These are phyloP conservation scores for Pygmarrhopalites habei DNA, from an alignment of 1,140 invertebrate genomes.

Conservation along the genomic window DNA sequence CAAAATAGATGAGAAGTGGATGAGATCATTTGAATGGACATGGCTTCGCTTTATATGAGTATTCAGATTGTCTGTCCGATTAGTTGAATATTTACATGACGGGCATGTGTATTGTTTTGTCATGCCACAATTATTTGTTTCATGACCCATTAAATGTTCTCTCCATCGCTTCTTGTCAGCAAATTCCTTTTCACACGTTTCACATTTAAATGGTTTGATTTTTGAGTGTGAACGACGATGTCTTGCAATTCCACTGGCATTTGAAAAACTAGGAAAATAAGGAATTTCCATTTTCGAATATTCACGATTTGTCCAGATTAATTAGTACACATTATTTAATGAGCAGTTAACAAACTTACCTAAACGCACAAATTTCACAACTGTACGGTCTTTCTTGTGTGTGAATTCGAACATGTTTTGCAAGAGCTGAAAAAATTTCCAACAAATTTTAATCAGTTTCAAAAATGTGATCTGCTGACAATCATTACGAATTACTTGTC, in stretches of 20 bases:
- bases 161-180: slow-evolving; percentile 39
- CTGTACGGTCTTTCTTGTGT: slow-evolving; percentile 41
- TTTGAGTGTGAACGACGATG: slow-evolving; percentile 40
- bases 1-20: background rate
- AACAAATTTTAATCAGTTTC: too few species aligned
- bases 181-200: slow-evolving; percentile 34
- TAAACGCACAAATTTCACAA: slow-evolving; percentile 41
- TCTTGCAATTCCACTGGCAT: slow-evolving; percentile 36
- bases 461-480: too few species aligned
- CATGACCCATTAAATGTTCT: slow-evolving; percentile 40
- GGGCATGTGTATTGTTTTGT: slow-evolving; percentile 42
- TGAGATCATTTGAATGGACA: background rate
- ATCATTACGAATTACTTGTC: too few species aligned
- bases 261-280: slow-evolving; percentile 25
- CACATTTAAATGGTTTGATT: slow-evolving; percentile 39
- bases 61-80: slow-evolving; percentile 37
- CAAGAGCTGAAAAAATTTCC: too few species aligned
- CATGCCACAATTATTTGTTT: too few species aligned
- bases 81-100: slow-evolving; percentile 40
- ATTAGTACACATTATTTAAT: slow-evolving; percentile 1
- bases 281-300: background rate
- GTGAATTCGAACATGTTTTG: slow-evolving; percentile 47
- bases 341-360: slow-evolving; percentile 13
- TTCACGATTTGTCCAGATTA: background rate
- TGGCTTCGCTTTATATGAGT: slow-evolving; percentile 33